Base-by-base conservation (phyloP, 2,797 vertebrate species). In the Macropodus opercularis region DNA sequence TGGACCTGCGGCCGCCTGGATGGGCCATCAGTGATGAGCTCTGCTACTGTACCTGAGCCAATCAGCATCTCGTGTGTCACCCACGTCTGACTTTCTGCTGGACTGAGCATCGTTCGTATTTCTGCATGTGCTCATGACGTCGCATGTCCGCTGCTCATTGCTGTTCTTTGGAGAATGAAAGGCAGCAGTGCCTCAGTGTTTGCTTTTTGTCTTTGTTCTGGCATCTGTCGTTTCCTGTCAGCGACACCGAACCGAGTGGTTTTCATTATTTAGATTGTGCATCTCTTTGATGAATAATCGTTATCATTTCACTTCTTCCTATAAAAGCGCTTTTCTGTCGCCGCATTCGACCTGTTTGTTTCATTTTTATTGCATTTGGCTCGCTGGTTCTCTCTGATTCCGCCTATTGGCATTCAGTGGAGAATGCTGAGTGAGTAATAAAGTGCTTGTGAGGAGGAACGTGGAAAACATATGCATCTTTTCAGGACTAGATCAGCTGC, bases 41-140 rank as follows among this genome's bases (percentile, higher is more conserved):
- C 67, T 38, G 59, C 63, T 54, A 36, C 63, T 74, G 69, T 75
- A 68, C 43, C 72, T 51, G 3, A 48, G 66, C 68, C 79, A 80
- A 57, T 86, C 72, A 70, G 21, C 63, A 63, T 74, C 72, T 47
- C 75, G 77, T 50, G 43, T n/a, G n/a, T n/a, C n/a, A n/a, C n/a
- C n/a, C n/a, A n/a, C n/a, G n/a, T n/a, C n/a, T n/a, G n/a, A n/a
- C n/a, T n/a, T n/a, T n/a, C n/a, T n/a, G n/a, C n/a, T n/a, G n/a
- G n/a, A n/a, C n/a, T n/a, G n/a, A n/a, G n/a, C n/a, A n/a, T n/a
- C n/a, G n/a, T n/a, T n/a, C n/a, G n/a, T n/a, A n/a, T n/a, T n/a
- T 5, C 24, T 24, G 12, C 29, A 49, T 40, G 18, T 22, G 27
- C 31, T 57, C 23, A 18, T 34, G 44, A 18, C 48, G 18, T 31